Evolutionary conservation across 2,113 vertebrate genomes (phyloP).

Genomic region (Brachirus orientalis): DNA sequence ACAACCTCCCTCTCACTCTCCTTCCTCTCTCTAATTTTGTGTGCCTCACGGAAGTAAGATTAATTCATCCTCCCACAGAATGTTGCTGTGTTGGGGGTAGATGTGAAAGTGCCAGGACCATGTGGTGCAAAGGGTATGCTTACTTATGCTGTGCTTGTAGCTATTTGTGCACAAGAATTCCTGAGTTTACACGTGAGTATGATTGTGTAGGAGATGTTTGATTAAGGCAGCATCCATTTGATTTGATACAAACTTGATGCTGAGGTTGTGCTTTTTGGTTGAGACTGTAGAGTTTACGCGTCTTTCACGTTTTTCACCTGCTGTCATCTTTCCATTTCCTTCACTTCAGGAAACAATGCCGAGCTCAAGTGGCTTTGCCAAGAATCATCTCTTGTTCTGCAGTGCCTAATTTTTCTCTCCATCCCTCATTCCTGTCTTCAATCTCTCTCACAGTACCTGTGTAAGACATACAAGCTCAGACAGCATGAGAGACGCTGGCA

Average conservation of each 20-base stretch:
- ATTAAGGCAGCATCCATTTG: constrained; percentile 10
- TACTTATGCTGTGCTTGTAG: constrained; percentile 34
- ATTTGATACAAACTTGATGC: constrained; percentile 21
- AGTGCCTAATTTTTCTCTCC: constrained; percentile 14
- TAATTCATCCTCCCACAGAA: constrained; percentile 77
- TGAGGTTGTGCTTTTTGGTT: constrained; percentile 14
- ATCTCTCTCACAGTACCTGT: constrained; percentile 28
- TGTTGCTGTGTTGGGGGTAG: constrained; percentile 63
- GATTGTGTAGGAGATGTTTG: constrained; percentile 42
- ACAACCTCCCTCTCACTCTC: constrained; percentile 58
- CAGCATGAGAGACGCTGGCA: constrained; percentile 68
- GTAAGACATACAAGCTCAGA: constrained; percentile 46
- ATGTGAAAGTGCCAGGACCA: constrained; percentile 71
- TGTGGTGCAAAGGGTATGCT: constrained; percentile 54
- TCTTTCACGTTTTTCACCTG: constrained; percentile 7
- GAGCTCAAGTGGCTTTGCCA: constrained; percentile 18
- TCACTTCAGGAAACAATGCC: constrained; percentile 42
- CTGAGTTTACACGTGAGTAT: constrained; percentile 26
- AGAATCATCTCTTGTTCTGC: constrained; percentile 29
- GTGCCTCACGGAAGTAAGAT: constrained; percentile 68
- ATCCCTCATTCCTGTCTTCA: constrained; percentile 26
- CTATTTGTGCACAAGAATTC: constrained; percentile 36
- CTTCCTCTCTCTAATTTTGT: constrained; percentile 49
- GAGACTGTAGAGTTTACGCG: constrained; percentile 13
- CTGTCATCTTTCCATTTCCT: constrained; percentile 21